Evolutionary conservation across 2,113 vertebrate species (phyloP).

Genomic region (Conger conger): DNA sequence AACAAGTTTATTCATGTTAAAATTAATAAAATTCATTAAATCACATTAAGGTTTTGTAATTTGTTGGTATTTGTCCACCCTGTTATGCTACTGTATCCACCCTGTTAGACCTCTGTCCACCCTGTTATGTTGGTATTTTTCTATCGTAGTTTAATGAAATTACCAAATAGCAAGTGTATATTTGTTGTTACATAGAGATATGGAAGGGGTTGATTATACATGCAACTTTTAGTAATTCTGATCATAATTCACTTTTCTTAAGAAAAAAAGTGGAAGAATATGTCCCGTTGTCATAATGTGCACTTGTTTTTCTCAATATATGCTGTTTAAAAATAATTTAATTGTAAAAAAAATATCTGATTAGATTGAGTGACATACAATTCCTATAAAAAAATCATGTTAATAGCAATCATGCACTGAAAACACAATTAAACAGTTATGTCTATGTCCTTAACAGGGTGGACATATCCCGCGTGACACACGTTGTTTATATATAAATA

Average conservation of each 20-base stretch:
- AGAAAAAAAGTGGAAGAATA: constrained; percentile 2
- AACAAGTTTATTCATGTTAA: no score
- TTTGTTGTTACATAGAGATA: no score
- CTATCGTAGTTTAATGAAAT: no score
- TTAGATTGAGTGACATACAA: neutral
- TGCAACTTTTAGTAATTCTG: no score
- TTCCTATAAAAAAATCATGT: neutral
- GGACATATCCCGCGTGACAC: neutral
- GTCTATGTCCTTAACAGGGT: constrained; percentile 19
- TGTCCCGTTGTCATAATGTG: neutral
- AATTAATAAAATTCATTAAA: no score
- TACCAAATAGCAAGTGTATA: no score
- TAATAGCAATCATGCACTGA: constrained; percentile 10
- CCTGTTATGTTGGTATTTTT: no score
- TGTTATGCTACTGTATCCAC: neutral
- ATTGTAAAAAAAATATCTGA: constrained; percentile 4
- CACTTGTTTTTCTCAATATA: neutral
- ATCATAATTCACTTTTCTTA: no score
- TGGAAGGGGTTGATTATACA: no score
- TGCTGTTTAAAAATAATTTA: neutral
- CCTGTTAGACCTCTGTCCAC: no score
- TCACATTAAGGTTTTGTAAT: no score
- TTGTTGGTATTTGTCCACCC: no score
- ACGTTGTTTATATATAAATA: neutral
- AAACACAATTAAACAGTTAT: constrained; percentile 11